Conservation (phyloP, 1,140 invertebrate genomes). For the Cherax destructor region DNA sequence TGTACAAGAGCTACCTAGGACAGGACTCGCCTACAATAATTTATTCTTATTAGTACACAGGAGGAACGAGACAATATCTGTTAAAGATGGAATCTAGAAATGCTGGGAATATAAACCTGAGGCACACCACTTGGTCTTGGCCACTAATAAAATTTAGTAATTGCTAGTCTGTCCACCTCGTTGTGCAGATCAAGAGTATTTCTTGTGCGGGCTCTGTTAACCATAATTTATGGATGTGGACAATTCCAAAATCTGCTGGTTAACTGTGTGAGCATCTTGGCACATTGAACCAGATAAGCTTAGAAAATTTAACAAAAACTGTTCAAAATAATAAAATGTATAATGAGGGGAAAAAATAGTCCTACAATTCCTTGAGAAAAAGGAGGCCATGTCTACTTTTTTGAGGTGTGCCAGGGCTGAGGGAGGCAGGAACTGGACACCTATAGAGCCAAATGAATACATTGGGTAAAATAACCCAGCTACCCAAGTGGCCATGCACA, state of each 20-base stretch:
- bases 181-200: conserved; percentile 34
- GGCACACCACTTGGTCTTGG: conserved; percentile 32
- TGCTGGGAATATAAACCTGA: conserved; percentile 14
- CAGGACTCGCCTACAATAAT: conserved; percentile 19
- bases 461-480: conserved; percentile 4
- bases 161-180: conserved; percentile 17
- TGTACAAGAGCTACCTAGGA: conserved; percentile 42
- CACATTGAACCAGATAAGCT: conserved; percentile 28
- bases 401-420: conserved; percentile 16
- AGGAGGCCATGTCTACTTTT: conserved; percentile 13
- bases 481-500: conserved; percentile 18
- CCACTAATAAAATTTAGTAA: conserved; percentile 17
- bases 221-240: conserved; percentile 17
- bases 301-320: neutral
- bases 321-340: neutral
- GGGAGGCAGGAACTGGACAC: conserved; percentile 12
- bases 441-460: neutral
- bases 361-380: neutral
- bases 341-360: conserved; percentile 9
- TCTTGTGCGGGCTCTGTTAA: conserved; percentile 36
- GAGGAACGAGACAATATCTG: conserved; percentile 24
- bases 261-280: conserved; percentile 31
- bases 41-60: conserved; percentile 9
- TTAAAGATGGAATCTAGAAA: conserved; percentile 28
- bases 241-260: neutral